Evolutionary conservation across 2,797 vertebrate species (phyloP).

Genomic region (Malurus splendens): DNA sequence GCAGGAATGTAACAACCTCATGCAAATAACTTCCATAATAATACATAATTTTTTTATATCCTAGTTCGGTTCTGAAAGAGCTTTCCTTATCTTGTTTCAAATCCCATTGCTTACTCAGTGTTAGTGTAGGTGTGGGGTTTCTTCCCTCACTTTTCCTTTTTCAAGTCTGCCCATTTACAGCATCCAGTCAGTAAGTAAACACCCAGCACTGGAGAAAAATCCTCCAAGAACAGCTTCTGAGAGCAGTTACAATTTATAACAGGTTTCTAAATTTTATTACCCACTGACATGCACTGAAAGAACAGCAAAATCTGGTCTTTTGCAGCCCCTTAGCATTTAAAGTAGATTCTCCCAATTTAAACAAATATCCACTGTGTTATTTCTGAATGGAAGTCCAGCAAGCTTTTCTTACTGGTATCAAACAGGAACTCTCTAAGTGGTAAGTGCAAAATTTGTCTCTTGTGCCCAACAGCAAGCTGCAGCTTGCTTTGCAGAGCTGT

Average conservation of each 20-base stretch:
- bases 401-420: background rate
- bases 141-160: background rate
- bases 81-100: background rate
- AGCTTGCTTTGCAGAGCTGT: background rate
- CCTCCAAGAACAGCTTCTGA: background rate
- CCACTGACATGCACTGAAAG: background rate
- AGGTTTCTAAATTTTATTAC: background rate
- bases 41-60: background rate
- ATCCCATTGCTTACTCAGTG: background rate
- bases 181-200: background rate
- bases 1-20: background rate
- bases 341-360: background rate
- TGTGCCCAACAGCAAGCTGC: background rate
- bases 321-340: background rate
- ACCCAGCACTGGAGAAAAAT: background rate
- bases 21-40: background rate
- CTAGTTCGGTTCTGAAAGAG: background rate
- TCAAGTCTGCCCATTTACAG: background rate
- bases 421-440: fast-evolving
- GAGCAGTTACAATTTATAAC: background rate
- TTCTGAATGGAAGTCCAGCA: background rate
- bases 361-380: background rate
- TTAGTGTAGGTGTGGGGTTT: background rate
- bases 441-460: fast-evolving
- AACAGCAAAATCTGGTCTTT: background rate